Evolutionary conservation across 2,888 invertebrate species (phyloP), one percentile per base, ranked within the genome.

Genomic region (Epiblema foenella): DNA sequence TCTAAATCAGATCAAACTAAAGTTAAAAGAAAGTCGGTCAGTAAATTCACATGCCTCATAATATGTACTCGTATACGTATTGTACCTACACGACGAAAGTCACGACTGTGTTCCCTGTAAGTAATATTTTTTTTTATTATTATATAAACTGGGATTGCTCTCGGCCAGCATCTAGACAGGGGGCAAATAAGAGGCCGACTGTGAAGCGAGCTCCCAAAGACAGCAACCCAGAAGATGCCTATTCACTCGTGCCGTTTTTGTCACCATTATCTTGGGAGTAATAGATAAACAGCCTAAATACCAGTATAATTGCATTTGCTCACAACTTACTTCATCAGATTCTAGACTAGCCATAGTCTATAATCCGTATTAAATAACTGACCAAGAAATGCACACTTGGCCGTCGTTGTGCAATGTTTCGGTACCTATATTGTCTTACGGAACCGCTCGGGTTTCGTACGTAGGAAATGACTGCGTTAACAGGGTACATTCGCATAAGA

Each of bases 371-470:
- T 64, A 39, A 52, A 64, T 64, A 69, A 69, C 69, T n/a, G 51
- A 18, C 42, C 33, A 33, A 49, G 56, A 54, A 69, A 64, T 39
- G 18, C 51, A 62, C 57, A 69, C 64, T 63, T 69, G 49, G 49
- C 58, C 58, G 58, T n/a, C 17, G 42, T 69, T 69, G 64, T 58
- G 69, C 18, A 69, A 69, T 58, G 64, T 52, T 29, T 49, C 62
- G 39, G 29, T 64, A n/a, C n/a, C n/a, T n/a, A 39, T 64, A 69
- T 69, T 69, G 58, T 64, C 20, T 69, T 64, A 69, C 69, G 64
- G 64, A 69, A 63, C 69, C 56, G 10, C 39, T 60, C 64, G 51
- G 29, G 58, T 64, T 58, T 59, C 64, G 57, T 60, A 20, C n/a
- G n/a, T 39, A 69, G 63, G 69, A 69, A 64, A 64, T 58, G 49